Evolutionary conservation across 2,113 vertebrate genomes (phyloP).

Genomic region (Mirounga angustirostris): DNA sequence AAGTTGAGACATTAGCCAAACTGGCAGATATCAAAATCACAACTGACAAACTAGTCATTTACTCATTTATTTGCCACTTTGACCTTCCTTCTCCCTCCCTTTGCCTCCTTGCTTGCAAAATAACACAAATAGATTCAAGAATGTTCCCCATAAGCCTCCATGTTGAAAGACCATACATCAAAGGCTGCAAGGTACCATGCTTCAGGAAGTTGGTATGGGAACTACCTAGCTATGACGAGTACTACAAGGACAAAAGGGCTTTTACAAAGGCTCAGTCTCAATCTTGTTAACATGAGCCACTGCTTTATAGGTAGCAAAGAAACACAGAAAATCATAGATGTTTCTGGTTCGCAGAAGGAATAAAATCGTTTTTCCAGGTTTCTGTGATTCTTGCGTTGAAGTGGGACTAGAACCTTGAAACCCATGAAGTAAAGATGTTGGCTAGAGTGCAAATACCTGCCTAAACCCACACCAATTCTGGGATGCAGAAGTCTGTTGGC

Average conservation of each 20-base stretch:
- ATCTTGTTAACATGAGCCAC: neutral
- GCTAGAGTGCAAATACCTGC: no score
- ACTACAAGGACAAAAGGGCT: neutral
- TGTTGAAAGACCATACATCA: neutral
- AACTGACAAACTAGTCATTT: neutral
- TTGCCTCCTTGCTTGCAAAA: neutral
- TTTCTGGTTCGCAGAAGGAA: conserved; percentile 3
- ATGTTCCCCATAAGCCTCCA: neutral
- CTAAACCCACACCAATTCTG: neutral
- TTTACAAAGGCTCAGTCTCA: neutral
- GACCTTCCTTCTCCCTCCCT: neutral
- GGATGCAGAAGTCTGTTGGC: neutral
- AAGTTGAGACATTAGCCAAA: conserved; percentile 53
- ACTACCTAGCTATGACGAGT: neutral
- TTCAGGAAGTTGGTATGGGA: neutral
- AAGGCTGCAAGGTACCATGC: neutral
- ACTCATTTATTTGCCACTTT: neutral
- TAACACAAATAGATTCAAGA: neutral
- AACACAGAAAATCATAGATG: neutral
- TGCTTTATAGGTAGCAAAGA: neutral
- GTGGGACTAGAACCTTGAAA: neutral
- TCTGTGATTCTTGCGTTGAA: neutral
- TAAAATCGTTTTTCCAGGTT: neutral
- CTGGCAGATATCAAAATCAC: neutral
- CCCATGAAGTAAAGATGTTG: neutral